phyloP scores from a whole-genome alignment of 2,797 vertebrate genomes.

The Pangasius mekongensis region DNA sequence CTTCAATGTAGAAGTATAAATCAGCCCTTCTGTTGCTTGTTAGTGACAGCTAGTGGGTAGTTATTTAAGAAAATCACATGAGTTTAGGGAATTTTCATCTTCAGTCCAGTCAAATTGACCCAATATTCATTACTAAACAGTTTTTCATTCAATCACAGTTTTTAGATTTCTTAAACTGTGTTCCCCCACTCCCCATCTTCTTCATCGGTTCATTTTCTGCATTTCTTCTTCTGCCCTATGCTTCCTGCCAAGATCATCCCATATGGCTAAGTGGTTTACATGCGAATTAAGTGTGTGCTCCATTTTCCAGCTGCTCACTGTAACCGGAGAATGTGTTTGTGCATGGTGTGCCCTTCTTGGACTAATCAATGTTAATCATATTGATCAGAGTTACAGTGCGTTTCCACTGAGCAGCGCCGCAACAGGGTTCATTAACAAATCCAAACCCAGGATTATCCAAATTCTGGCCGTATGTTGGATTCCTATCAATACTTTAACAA shows the following conservation, averaged over 20 bases:
- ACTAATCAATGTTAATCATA: constrained; percentile 42
- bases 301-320: constrained; percentile 27
- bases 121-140: neutral
- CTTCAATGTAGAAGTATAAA: neutral
- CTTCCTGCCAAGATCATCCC: neutral
- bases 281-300: constrained; percentile 3
- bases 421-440: neutral
- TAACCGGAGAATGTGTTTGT: constrained; percentile 15
- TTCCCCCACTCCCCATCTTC: no score
- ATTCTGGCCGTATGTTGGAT: neutral
- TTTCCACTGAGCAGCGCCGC: neutral
- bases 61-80: neutral
- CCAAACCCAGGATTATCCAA: neutral
- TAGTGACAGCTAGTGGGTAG: neutral
- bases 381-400: neutral
- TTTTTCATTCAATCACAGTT: neutral
- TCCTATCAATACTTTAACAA: neutral
- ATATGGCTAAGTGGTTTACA: neutral
- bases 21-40: neutral
- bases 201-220: neutral
- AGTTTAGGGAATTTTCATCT: neutral
- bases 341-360: constrained; percentile 13
- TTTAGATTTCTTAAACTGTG: neutral
- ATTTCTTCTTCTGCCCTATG: constrained; percentile 27
- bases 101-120: neutral